Evolutionary conservation across 2,113 vertebrate species (phyloP), one percentile per base, ranked within the genome.

Genomic region (Bos indicus): DNA sequence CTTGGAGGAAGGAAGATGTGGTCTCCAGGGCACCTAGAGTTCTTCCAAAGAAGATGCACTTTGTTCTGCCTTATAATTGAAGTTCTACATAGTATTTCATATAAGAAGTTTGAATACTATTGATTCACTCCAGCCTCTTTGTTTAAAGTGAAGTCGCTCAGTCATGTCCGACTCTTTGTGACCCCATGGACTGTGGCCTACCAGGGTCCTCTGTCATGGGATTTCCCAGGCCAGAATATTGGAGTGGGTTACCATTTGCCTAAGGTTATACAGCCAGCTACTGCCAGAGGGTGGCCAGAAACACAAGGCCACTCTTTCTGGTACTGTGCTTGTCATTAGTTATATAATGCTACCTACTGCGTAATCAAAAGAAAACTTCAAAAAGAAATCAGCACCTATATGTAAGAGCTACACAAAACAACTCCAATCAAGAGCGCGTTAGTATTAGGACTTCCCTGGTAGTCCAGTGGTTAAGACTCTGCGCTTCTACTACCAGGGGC

Each of bases 291-390:
- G 60, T 28, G 8, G 23, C 52, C 56, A n/a, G 46, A 46, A 54
- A n/a, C 25, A 15, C 7, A 48, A 5, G 40, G 36, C 14, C 4
- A 7, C 19, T 36, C 17, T 28, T 54, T 78, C 74, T 26, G n/a
- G 28, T 1, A 17, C 26, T 6, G 2, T 12, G 6, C 36, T 74
- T 6, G 36, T 81, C 46, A 57, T 40, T 10, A 28, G 36, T 54
- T 11, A 54, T 14, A 6, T 64, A 46, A 57, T n/a, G 2, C 33
- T 52, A 30, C 30, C 28, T 28, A 16, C 23, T 56, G 15, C 2
- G 33, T 81, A 52, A 85, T 57, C 54, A 21, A 92, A 95, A 94
- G 85, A 90, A 94, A 90, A 51, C 62, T 57, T 78, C 16, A 43
- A 84, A 92, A 90, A 28, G 48, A 88, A 56, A 62, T 59, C 21